Percentiles rank a stretch among this genome's conserved stretches.
Conservation (phyloP, 2,797 vertebrate genomes). For the Tachyglossus aculeatus region DNA sequence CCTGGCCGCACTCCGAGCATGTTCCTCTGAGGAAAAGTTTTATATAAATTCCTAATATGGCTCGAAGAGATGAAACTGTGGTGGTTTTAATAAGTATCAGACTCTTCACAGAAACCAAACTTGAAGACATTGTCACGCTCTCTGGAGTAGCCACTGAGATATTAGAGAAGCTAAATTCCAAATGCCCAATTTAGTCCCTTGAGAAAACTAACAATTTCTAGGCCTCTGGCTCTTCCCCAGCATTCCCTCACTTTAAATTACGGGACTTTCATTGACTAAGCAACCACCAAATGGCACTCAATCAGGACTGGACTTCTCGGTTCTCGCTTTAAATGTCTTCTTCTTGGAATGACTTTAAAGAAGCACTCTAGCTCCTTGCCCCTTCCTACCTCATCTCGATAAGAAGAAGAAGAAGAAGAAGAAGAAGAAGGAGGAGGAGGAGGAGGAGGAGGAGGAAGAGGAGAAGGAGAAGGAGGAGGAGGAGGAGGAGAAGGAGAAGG, state of each 20-base stretch:
- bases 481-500: not conserved
- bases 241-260: slow-evolving; percentile 26
- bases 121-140: slow-evolving; percentile 43
- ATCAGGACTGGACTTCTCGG: not conserved
- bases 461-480: not conserved
- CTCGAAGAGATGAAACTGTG: slow-evolving; percentile 1
- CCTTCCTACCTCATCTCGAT: too few species aligned
- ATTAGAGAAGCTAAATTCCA: slow-evolving; percentile 10
- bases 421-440: not conserved
- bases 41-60: slow-evolving; percentile 1
- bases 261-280: slow-evolving; percentile 30
- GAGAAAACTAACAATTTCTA: slow-evolving; percentile 30
- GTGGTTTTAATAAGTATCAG: slow-evolving; percentile 31
- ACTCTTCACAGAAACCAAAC: slow-evolving; percentile 30
- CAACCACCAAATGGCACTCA: slow-evolving; percentile 11
- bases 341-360: not conserved
- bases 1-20: slow-evolving; percentile 9
- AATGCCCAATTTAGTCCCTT: not conserved
- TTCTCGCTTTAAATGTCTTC: not conserved
- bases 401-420: not conserved
- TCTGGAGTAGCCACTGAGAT: slow-evolving; percentile 19
- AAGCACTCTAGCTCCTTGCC: not conserved
- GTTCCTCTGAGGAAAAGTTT: not conserved
- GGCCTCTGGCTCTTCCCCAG: slow-evolving; percentile 4
- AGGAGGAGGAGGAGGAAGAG: not conserved